Evolutionary conservation across 2,797 vertebrate species (phyloP).

Genomic region (Halcyon leucocephala): DNA sequence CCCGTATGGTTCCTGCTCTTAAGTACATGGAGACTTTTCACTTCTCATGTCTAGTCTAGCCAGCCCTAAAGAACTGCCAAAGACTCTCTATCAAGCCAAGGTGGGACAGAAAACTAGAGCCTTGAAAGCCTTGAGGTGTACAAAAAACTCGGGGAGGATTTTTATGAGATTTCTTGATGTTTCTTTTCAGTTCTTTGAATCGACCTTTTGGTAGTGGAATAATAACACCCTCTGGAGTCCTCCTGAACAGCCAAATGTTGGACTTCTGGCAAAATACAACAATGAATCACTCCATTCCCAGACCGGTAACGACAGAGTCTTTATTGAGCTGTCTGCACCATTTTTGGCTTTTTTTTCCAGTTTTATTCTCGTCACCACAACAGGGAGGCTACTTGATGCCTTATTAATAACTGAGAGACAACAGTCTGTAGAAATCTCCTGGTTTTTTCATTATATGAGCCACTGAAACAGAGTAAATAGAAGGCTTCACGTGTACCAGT

Average conservation of each 20-base stretch:
- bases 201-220: constrained; percentile 95
- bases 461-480: not conserved
- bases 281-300: constrained; percentile 72
- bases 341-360: not conserved
- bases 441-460: not conserved
- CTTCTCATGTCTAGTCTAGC: not conserved
- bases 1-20: not conserved
- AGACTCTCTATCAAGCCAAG: not conserved
- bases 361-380: not conserved
- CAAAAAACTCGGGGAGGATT: not conserved
- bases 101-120: not conserved
- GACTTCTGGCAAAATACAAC: constrained; percentile 96
- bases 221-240: constrained; percentile 92
- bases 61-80: not conserved
- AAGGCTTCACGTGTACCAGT: not conserved
- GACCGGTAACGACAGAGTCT: constrained; percentile 62
- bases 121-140: not conserved
- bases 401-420: not conserved
- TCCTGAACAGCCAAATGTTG: constrained; percentile 96
- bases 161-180: not conserved
- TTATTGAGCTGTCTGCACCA: not conserved
- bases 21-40: not conserved
- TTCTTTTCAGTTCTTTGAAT: constrained; percentile 89
- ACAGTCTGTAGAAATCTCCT: not conserved
- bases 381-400: not conserved